Evolutionary conservation across 2,113 vertebrate species (phyloP).

Genomic region (human (Homo sapiens)): DNA sequence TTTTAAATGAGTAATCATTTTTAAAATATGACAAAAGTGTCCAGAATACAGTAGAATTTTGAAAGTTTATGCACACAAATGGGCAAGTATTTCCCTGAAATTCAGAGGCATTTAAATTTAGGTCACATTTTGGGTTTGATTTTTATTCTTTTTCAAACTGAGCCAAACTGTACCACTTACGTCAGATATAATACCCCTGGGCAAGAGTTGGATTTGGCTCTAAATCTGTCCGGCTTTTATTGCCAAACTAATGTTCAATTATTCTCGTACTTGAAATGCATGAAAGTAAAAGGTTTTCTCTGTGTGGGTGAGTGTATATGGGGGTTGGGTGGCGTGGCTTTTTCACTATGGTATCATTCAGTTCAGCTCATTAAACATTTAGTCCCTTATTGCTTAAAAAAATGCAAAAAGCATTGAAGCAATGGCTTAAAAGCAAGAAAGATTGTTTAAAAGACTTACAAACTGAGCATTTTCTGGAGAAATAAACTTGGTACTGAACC

Average conservation of each 20-base stretch:
- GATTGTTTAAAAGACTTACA: constrained; percentile 8
- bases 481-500: constrained; percentile 22
- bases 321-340: not conserved
- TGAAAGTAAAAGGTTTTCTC: constrained; percentile 71
- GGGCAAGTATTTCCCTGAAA: constrained; percentile 20
- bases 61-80: not conserved
- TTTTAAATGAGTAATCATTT: constrained; percentile 1
- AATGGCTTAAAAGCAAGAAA: constrained; percentile 47
- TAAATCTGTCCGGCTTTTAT: constrained; percentile 63
- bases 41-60: constrained; percentile 18
- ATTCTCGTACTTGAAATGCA: constrained; percentile 73
- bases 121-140: constrained; percentile 74
- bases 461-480: constrained; percentile 45
- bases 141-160: constrained; percentile 71
- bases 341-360: constrained; percentile 55
- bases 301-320: constrained; percentile 33
- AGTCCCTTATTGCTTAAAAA: constrained; percentile 45
- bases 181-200: constrained; percentile 74
- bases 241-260: constrained; percentile 77
- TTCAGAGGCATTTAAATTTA: constrained; percentile 69
- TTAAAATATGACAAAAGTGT: not conserved
- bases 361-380: constrained; percentile 55
- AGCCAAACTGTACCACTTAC: constrained; percentile 77
- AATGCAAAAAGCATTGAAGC: no score
- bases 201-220: constrained; percentile 73